Base-by-base conservation (phyloP, 2,113 vertebrate genomes). In the Crotalus helleri region DNA sequence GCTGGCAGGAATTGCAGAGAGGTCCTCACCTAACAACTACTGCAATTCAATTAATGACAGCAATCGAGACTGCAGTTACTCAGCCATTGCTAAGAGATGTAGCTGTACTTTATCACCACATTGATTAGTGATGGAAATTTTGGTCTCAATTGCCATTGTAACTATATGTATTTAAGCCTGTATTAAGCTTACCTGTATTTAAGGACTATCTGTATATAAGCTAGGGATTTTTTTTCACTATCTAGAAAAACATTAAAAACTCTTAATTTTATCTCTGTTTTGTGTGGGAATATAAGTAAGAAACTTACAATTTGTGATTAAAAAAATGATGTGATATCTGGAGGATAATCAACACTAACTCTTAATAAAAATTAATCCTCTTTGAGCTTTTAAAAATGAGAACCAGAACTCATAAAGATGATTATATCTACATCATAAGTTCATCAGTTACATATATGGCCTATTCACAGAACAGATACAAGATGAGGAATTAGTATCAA, bases 221-320 rank as follows among this genome's bases (percentile, higher is more conserved):
- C 44, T 91, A 74, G 57, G 33, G 85, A 88, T 49, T 88, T 94
- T 64, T 64, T 11, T 49, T 8, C 85, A 44, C 19, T 19, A 61
- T 49, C 92, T 91, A 74, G 90, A 93, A 91, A 17, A 12, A 39
- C 46, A 39, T 92, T 93, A 46, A 87, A 19, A 39, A 57, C 7
- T 0, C 85, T 24, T n/a, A 93, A 85, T 46, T 9, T 94, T 51
- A 57, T 2, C 91, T 91, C 23, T 90, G 4, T 54, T 85, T 81
- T 91, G 23, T 57, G 23, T 91, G 53, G 69, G 23, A 91, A 13
- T 64, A 7, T 29, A 54, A 74, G 10, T 92, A 74, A 33, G n/a
- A 74, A 74, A 15, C 39, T 89, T 55, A 44, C n/a, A 74, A 39
- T 88, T 74, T 92, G 33, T 87, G 64, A 15, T 88, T 54, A 7